Evolutionary conservation across 2,113 vertebrate genomes (phyloP).

Genomic region (Engystomops pustulosus): DNA sequence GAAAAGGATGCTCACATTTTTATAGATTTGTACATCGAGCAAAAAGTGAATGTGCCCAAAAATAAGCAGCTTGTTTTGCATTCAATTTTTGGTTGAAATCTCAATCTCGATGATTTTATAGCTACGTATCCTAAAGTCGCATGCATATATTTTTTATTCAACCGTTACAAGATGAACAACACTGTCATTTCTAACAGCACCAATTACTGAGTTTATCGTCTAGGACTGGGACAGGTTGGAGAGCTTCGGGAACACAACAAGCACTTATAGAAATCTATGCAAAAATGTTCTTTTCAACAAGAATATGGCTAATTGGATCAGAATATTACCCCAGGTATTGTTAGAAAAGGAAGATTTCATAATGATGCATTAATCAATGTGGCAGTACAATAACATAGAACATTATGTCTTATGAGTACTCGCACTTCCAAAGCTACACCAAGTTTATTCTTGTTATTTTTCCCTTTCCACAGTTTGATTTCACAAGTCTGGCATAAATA

Average conservation of each 20-base stretch:
- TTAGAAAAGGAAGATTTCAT: conserved; percentile 52
- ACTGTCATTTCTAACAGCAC: conserved; percentile 24
- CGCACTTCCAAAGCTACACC: conserved; percentile 27
- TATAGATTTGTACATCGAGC: conserved; percentile 2
- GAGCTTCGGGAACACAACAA: conserved; percentile 34
- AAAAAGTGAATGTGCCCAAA: neutral
- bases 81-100: neutral
- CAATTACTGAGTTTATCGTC: conserved; percentile 38
- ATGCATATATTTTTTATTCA: neutral
- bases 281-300: conserved; percentile 49
- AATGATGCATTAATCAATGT: conserved; percentile 58
- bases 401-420: conserved; percentile 50
- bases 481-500: conserved; percentile 50
- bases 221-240: conserved; percentile 26
- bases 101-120: neutral
- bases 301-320: conserved; percentile 53
- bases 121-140: neutral
- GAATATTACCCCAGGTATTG: conserved; percentile 51
- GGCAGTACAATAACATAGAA: conserved; percentile 50
- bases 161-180: conserved; percentile 18
- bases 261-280: conserved; percentile 48
- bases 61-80: neutral
- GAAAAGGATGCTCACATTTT: conserved; percentile 18
- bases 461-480: conserved; percentile 52
- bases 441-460: conserved; percentile 54